Conservation (phyloP, 2,888 invertebrate genomes). For the Crepidodera aurea region DNA sequence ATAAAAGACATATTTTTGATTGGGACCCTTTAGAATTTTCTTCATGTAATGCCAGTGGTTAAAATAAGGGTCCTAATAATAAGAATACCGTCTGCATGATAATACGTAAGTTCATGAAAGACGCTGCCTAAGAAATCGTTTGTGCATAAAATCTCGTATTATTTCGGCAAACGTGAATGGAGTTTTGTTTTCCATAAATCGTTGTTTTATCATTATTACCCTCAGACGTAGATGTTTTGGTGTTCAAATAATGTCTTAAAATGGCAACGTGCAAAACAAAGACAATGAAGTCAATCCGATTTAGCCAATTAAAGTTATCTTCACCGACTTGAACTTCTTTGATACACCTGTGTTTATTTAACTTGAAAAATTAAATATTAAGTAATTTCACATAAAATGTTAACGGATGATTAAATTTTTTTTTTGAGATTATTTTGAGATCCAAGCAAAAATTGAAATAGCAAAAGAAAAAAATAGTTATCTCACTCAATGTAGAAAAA, state of each 20-base stretch:
- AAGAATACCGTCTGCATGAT: slow-evolving; percentile 30
- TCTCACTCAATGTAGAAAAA: no score
- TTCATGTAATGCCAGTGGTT: neutral
- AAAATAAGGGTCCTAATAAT: slow-evolving; percentile 6
- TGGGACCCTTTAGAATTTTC: neutral
- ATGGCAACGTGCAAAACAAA: slow-evolving; percentile 46
- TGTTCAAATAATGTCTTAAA: slow-evolving; percentile 51
- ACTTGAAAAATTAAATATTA: neutral
- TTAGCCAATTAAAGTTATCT: slow-evolving; percentile 64
- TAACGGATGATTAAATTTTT: no score
- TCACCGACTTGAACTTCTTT: slow-evolving; percentile 48
- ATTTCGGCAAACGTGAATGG: slow-evolving; percentile 41
- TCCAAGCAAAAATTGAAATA: no score
- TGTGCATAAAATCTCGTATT: slow-evolving; percentile 54
- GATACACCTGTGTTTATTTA: slow-evolving; percentile 41
- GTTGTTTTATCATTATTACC: slow-evolving; percentile 52
- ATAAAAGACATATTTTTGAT: no score
- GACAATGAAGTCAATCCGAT: slow-evolving; percentile 64
- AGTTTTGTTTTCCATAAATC: slow-evolving; percentile 47
- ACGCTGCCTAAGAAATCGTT: slow-evolving; percentile 48
- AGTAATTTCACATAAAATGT: no score
- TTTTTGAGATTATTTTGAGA: no score
- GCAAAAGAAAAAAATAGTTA: no score
- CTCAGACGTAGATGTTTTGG: slow-evolving; percentile 38
- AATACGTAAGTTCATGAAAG: slow-evolving; percentile 29